Percentiles rank a stretch among this genome's conserved stretches.
These are phyloP conservation scores for Falco peregrinus DNA, from an alignment of 2,797 vertebrate species.

Conservation along the genomic window DNA sequence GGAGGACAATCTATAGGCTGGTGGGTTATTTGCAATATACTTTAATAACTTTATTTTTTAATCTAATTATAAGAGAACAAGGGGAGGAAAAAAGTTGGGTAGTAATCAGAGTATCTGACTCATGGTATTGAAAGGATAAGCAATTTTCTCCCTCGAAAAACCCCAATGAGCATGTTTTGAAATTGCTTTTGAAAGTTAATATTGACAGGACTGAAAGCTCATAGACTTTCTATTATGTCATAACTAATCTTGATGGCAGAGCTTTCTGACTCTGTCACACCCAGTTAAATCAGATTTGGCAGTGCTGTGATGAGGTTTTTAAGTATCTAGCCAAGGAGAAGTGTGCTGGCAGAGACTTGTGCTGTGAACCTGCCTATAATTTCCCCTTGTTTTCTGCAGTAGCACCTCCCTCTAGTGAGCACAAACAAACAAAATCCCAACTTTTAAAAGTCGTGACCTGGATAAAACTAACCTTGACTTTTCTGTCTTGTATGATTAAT, in stretches of 20 bases:
- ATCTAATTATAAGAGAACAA: neutral
- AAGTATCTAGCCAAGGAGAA: neutral
- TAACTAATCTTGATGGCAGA: neutral
- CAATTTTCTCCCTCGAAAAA: neutral
- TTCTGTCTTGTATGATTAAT: neutral
- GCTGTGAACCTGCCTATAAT: neutral
- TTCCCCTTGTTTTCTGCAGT: neutral
- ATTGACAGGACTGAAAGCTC: neutral
- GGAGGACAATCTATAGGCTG: neutral
- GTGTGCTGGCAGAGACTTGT: fast-evolving
- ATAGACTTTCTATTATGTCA: neutral
- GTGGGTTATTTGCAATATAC: neutral
- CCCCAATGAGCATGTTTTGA: neutral
- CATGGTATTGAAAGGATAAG: neutral
- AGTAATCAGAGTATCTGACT: neutral
- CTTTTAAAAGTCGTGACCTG: neutral
- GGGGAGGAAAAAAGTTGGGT: neutral
- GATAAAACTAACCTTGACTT: neutral
- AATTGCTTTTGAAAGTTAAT: neutral
- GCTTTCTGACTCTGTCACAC: constrained; percentile 24
- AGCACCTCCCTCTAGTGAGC: neutral
- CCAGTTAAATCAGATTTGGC: constrained; percentile 1
- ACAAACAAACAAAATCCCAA: neutral
- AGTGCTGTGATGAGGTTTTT: neutral
- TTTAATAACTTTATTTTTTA: neutral